phyloP scores from a whole-genome alignment of 2,113 vertebrate species.

The Actenoides hombroni region DNA sequence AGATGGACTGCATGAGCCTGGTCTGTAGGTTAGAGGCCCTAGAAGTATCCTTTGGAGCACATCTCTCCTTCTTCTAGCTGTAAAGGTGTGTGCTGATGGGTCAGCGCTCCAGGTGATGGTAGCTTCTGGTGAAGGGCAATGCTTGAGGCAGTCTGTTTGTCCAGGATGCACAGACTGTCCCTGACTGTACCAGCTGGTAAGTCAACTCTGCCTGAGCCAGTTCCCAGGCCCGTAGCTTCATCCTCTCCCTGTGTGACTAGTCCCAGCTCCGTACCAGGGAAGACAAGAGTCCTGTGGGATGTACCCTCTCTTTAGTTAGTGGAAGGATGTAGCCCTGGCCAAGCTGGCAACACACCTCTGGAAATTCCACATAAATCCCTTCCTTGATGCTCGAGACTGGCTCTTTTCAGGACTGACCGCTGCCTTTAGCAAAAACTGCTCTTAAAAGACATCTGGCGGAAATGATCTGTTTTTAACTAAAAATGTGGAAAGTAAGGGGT shows the following conservation, averaged over 20 bases:
- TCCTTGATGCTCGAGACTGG: neutral
- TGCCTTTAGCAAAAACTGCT: neutral
- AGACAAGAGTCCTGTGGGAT: neutral
- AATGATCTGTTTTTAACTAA: neutral
- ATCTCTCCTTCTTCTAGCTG: neutral
- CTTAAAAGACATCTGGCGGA: neutral
- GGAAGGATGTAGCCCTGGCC: neutral
- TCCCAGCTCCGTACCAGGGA: neutral
- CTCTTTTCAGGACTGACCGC: neutral
- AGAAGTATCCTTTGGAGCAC: neutral
- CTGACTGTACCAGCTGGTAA: neutral
- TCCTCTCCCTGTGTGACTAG: fast-evolving
- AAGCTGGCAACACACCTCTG: neutral
- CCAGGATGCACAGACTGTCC: neutral
- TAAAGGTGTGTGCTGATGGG: neutral
- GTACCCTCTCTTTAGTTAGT: neutral
- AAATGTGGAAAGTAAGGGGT: neutral
- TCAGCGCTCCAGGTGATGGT: neutral
- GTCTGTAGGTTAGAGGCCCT: fast-evolving
- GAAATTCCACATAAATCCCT: neutral
- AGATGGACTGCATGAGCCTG: fast-evolving
- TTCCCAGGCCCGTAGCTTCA: neutral
- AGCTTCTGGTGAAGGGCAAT: neutral
- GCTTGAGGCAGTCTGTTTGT: neutral
- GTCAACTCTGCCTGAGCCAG: neutral